Evolutionary conservation across 1,140 invertebrate species (phyloP), one percentile per base, ranked within the genome.

Genomic region (Pararge aegeria): DNA sequence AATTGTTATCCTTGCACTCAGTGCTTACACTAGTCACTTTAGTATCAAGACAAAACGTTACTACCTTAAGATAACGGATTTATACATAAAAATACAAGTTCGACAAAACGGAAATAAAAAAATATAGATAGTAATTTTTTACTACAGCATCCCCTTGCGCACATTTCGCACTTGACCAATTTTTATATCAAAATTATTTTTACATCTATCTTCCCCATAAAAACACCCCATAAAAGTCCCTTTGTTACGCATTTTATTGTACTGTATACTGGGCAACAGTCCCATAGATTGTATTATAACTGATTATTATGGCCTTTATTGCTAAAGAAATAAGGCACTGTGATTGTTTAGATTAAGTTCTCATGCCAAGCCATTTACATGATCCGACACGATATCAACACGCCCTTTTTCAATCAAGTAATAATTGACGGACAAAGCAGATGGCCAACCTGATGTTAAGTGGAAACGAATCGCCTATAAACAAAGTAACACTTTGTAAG

Each of bases 161-260:
- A n/a, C 34, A 46, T 18, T 40, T 37, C 46, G 46, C 55, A 57
- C 55, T 51, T 15, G 34, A 58, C 13, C 19, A 30, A 34, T 51
- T 42, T 40, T 51, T 53, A 46, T 37, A 40, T 38, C 27, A 21
- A 55, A 61, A 61, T 61, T 51, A 55, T 61, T 55, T 55, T 61
- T 40, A 50, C 59, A 51, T 61, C 38, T 46, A 60, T 60, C 57
- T 53, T 16, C 34, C 59, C 59, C 59, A 40, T 20, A 55, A 60
- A 50, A 30, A 44, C 7, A 19, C 52, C 59, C 51, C 46, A 55
- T 55, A 55, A 55, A 57, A 27, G 18, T 20, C 38, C 38, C 57
- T 55, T 61, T 61, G 52, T 61, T 61, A 61, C 16, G 29, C 44
- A 50, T 29, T 40, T 20, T 50, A 55, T 61, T 61, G 59, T 61